Base-by-base conservation (phyloP, 2,888 invertebrate species). In the Pammene fasciana region DNA sequence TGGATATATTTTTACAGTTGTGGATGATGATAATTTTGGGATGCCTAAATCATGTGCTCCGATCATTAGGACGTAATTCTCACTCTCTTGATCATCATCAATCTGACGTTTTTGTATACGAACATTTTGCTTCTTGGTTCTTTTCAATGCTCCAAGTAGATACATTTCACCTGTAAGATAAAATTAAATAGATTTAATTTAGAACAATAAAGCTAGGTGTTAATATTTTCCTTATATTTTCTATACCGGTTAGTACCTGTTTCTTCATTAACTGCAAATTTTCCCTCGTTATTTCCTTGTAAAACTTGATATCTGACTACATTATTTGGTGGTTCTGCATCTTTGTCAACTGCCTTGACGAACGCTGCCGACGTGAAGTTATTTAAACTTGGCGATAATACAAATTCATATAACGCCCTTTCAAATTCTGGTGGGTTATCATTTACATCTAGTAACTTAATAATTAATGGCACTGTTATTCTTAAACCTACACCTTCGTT, bases 361-460 rank as follows among this genome's bases (percentile, higher is more conserved):
- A 95, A 93, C n/a, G 97, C 96, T 64, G 95, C 94, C 57, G 95
- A 94, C 5, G 97, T 97, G 79, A 97, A 97, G 78, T 95, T 95
- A 73, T 93, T 94, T 74, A 96, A 89, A 81, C 96, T 95, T 8
- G 95, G 93, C 57, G 96, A 95, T 71, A 98, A 86, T 74, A 97
- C 95, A 77, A 97, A 97, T 82, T 96, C 96, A 82, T 97, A 98
- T 11, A 95, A 89, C 59, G 94, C 91, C 82, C 95, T 95, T 74
- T 96, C 96, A 83, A 99, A 99, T 72, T 94, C 91, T 48, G 99
- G 99, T 67, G 95, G 94, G 89, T 98, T 96, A 89, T 98, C 98
- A 86, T 98, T 98, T 67, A 96, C 95, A 90, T 95, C 95, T 79
- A 96, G 89, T 75, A 98, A 89, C 89, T 95, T 95, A 79, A 97